These are phyloP conservation scores for Lithobates sylvaticus DNA, from an alignment of 2,797 vertebrate species.

Conservation along the genomic window DNA sequence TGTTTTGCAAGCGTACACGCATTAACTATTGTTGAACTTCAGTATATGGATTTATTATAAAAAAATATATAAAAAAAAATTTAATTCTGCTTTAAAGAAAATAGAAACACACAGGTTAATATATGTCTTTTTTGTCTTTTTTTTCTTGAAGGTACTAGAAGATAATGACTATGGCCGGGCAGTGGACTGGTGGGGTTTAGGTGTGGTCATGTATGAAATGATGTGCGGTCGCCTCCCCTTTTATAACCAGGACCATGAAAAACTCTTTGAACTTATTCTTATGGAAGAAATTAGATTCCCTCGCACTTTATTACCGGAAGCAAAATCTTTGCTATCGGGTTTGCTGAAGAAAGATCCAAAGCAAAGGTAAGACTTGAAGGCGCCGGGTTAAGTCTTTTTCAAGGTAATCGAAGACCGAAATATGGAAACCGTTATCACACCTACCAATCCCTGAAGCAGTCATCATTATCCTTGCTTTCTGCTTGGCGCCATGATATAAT, in stretches of 20 bases:
- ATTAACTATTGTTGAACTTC: too few species aligned
- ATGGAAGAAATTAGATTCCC: constrained; percentile 98
- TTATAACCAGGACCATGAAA: constrained; percentile 98
- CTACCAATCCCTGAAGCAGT: too few species aligned
- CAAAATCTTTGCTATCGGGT: constrained; percentile 90
- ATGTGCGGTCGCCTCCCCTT: constrained; percentile 96
- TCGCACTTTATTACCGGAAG: constrained; percentile 90
- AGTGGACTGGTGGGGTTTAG: constrained; percentile 98
- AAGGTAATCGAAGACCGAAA: too few species aligned
- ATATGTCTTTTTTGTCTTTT: constrained; percentile 1
- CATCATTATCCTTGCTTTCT: too few species aligned
- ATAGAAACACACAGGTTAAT: background rate
- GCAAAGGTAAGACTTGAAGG: constrained; percentile 80
- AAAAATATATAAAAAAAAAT: too few species aligned
- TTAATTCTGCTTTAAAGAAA: too few species aligned
- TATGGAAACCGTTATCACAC: too few species aligned
- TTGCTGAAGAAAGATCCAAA: constrained; percentile 95
- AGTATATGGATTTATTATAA: too few species aligned
- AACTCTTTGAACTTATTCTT: constrained; percentile 95
- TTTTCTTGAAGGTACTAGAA: constrained; percentile 87
- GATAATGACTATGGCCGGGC: constrained; percentile 95
- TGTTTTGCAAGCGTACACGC: too few species aligned
- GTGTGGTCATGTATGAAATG: constrained; percentile 99
- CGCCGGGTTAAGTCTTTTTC: background rate
- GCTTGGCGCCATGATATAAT: too few species aligned